These are phyloP conservation scores for Adoxophyes honmai DNA, from an alignment of 1,140 invertebrate genomes.

Conservation along the genomic window DNA sequence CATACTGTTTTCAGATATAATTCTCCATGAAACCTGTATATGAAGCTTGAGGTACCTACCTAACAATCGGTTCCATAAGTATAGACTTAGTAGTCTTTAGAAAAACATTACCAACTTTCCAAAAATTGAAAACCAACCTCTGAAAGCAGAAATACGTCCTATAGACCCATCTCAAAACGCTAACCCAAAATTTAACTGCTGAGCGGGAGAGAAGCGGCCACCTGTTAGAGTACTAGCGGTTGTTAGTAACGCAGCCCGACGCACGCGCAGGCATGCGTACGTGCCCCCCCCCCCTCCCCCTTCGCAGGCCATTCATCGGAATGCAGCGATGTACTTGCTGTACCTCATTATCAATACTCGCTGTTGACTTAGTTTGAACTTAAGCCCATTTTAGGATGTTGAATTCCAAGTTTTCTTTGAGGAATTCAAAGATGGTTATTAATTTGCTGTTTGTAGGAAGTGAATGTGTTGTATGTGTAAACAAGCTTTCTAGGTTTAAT, in stretches of 20 bases:
- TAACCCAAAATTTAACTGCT: slow-evolving; percentile 39
- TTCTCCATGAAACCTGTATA: too few species aligned
- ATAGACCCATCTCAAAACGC: slow-evolving; percentile 18
- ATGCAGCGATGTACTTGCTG: slow-evolving; percentile 58
- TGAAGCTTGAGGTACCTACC: too few species aligned
- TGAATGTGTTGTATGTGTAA: too few species aligned
- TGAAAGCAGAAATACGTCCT: too few species aligned
- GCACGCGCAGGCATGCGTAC: slow-evolving; percentile 60
- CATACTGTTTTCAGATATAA: too few species aligned
- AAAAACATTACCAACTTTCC: too few species aligned
- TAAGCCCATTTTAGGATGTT: neutral
- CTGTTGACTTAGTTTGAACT: slow-evolving; percentile 24
- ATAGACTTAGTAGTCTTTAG: too few species aligned
- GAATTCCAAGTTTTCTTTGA: neutral
- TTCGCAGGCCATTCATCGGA: slow-evolving; percentile 49
- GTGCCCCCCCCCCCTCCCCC: slow-evolving; percentile 12
- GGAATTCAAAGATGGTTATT: neutral
- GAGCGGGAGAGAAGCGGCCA: slow-evolving; percentile 39
- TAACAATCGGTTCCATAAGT: too few species aligned
- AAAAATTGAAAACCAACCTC: too few species aligned
- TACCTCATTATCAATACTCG: slow-evolving; percentile 51
- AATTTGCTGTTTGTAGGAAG: too few species aligned
- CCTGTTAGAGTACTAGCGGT: slow-evolving; percentile 60
- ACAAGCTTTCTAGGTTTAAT: too few species aligned
- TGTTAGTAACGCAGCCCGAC: slow-evolving; percentile 43